Evolutionary conservation across 2,113 vertebrate species (phyloP).

Genomic region (Tiliqua scincoides): DNA sequence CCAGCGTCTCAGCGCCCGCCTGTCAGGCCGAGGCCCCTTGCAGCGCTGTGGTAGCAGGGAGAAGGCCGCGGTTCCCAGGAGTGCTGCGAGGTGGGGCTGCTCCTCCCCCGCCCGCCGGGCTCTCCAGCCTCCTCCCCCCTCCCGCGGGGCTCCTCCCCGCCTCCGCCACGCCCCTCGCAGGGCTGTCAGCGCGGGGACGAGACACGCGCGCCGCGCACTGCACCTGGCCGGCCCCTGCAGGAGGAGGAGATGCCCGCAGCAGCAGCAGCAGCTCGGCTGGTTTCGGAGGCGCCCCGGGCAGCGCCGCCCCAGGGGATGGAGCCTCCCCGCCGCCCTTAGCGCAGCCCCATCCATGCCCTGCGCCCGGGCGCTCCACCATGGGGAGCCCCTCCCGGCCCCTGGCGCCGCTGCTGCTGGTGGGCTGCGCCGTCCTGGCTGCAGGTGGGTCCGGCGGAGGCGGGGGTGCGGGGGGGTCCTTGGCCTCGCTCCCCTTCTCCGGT

Average conservation of each 20-base stretch:
- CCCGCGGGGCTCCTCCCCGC: not conserved
- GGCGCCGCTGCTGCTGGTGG: not conserved
- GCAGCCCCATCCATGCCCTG: not conserved
- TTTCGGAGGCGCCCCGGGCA: not conserved
- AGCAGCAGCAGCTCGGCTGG: not conserved
- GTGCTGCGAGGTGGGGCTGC: slow-evolving; percentile 62
- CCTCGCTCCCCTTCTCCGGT: too few relatives aligned
- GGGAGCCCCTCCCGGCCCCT: slow-evolving; percentile 53
- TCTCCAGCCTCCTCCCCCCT: not conserved
- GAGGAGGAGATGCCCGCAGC: slow-evolving; percentile 12
- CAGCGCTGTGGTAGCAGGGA: slow-evolving; percentile 64
- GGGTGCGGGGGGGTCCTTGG: too few relatives aligned
- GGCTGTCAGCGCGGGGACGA: not conserved
- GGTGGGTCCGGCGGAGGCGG: slow-evolving; percentile 15
- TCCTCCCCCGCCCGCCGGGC: not conserved
- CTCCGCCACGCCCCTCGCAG: slow-evolving; percentile 6
- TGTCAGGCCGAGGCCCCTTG: slow-evolving; percentile 61
- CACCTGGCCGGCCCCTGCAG: not conserved
- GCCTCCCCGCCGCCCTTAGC: not conserved
- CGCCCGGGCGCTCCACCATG: slow-evolving; percentile 57
- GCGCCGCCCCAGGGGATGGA: not conserved
- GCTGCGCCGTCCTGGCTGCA: slow-evolving; percentile 58
- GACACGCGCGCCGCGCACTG: too few relatives aligned
- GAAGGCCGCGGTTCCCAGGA: slow-evolving; percentile 34
- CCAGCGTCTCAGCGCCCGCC: not conserved